phyloP scores from a whole-genome alignment of 2,797 vertebrate species.

The Poecilia gillii region DNA sequence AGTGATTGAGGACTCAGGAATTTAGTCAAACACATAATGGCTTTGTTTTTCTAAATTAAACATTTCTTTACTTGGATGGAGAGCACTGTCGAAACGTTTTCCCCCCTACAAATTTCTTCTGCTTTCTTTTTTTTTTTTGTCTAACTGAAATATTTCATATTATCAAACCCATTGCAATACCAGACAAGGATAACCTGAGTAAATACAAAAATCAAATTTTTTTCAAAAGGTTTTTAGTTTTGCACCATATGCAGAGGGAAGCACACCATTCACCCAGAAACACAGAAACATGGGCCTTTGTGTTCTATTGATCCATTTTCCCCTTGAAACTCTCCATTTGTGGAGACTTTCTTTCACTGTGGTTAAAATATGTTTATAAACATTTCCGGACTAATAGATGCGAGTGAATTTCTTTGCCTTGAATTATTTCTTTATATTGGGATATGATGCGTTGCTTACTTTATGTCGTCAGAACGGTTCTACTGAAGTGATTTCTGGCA shows the following conservation, averaged over 20 bases:
- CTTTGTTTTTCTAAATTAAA: slow-evolving; percentile 1
- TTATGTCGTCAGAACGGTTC: neutral
- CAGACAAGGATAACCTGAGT: neutral
- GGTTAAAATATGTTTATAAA: neutral
- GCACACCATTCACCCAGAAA: neutral
- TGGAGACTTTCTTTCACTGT: neutral
- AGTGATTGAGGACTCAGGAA: slow-evolving; percentile 25
- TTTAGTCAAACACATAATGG: neutral
- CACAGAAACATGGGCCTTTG: neutral
- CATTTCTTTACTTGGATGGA: neutral
- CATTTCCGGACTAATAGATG: neutral
- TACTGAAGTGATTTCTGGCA: neutral
- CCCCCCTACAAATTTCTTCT: neutral
- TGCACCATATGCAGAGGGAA: neutral
- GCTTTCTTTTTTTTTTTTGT: neutral
- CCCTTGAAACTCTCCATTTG: neutral
- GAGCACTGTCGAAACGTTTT: neutral
- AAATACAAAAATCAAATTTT: neutral
- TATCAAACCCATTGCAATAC: neutral
- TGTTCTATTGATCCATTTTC: neutral
- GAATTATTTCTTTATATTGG: neutral
- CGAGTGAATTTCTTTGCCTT: neutral
- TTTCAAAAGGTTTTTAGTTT: neutral
- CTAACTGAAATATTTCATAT: neutral
- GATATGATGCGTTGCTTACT: neutral